Conservation (phyloP, 1,140 invertebrate species). For the Amyelois transitella region DNA sequence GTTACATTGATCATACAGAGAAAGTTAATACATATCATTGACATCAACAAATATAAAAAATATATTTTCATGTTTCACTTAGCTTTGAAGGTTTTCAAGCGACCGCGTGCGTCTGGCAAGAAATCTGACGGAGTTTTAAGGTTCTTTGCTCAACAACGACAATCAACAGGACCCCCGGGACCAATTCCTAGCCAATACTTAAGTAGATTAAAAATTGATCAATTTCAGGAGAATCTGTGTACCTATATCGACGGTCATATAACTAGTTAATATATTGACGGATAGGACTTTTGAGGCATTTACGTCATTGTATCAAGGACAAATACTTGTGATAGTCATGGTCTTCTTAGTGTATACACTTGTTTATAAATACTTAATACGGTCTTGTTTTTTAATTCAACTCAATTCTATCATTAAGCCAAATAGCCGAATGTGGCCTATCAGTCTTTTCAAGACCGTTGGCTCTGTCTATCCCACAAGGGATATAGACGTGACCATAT, state of each 20-base stretch:
- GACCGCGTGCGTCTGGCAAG: slow-evolving; percentile 33
- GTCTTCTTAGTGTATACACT: no score
- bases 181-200: slow-evolving; percentile 44
- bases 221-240: slow-evolving; percentile 44
- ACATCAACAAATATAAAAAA: slow-evolving; percentile 23
- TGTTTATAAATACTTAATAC: no score
- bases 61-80: slow-evolving; percentile 34
- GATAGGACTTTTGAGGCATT: slow-evolving; percentile 34
- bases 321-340: background rate
- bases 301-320: slow-evolving; percentile 18
- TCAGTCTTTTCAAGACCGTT: no score
- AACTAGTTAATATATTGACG: slow-evolving; percentile 42
- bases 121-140: slow-evolving; percentile 30
- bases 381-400: no score
- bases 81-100: background rate
- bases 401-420: no score
- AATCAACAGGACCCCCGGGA: slow-evolving; percentile 34
- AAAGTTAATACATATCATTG: slow-evolving; percentile 19
- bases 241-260: slow-evolving; percentile 11
- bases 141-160: background rate
- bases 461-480: no score
- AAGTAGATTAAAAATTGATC: slow-evolving; percentile 61
- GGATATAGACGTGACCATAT: no score
- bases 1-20: slow-evolving; percentile 24
- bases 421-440: no score